phyloP scores from a whole-genome alignment of 2,888 invertebrate species.

The Phaedon cochleariae region DNA sequence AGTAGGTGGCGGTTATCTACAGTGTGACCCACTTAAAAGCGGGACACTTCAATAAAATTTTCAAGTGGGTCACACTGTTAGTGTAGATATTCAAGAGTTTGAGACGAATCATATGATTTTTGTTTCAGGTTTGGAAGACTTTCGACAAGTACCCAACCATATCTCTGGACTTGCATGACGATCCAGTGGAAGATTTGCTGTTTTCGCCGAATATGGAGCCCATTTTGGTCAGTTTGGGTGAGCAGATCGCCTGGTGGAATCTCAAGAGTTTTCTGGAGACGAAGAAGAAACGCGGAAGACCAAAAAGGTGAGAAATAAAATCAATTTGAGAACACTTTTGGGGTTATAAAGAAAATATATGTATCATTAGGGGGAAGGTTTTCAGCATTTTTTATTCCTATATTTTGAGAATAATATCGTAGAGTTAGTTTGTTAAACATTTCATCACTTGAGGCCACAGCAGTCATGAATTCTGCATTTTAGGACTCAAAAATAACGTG shows the following conservation, averaged over 20 bases:
- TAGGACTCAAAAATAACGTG: too few relatives aligned
- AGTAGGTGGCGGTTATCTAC: background rate
- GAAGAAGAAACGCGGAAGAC: slow-evolving; percentile 23
- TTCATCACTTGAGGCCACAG: too few relatives aligned
- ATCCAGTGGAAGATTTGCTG: slow-evolving; percentile 64
- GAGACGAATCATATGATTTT: background rate
- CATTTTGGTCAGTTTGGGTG: slow-evolving; percentile 66
- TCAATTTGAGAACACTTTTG: too few relatives aligned
- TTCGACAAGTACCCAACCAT: slow-evolving; percentile 23
- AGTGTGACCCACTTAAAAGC: too few relatives aligned
- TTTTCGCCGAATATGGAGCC: slow-evolving; percentile 66
- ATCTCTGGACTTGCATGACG: slow-evolving; percentile 64
- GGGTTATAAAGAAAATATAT: too few relatives aligned
- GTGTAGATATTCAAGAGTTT: background rate
- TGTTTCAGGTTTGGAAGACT: slow-evolving; percentile 34
- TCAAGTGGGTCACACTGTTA: too few relatives aligned
- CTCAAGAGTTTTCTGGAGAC: slow-evolving; percentile 35
- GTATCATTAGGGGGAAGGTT: too few relatives aligned
- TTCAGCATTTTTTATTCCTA: too few relatives aligned
- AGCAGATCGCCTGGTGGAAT: slow-evolving; percentile 71
- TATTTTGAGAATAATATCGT: too few relatives aligned
- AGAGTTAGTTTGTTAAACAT: too few relatives aligned
- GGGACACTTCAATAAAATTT: too few relatives aligned
- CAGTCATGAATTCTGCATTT: too few relatives aligned
- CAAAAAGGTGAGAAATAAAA: slow-evolving; percentile 30